Conservation (phyloP, 2,113 vertebrate species). For the Colinus virginianus region DNA sequence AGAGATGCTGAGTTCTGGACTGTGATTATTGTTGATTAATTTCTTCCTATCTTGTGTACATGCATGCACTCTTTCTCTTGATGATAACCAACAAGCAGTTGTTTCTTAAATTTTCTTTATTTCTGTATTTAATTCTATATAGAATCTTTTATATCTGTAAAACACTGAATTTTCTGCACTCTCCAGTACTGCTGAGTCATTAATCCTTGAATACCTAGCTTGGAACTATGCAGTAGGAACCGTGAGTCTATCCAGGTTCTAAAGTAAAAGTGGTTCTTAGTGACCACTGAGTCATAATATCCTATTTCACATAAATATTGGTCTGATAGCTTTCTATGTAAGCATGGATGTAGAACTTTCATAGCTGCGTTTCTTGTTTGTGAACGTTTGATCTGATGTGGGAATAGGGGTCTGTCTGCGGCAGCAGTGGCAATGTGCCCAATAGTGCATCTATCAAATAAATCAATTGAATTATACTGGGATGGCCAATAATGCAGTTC, state of each 20-base stretch:
- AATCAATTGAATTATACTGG: background rate
- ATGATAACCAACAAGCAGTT: background rate
- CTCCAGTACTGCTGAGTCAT: background rate
- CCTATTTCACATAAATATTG: background rate
- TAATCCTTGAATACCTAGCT: rapidly evolving
- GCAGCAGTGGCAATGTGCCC: background rate
- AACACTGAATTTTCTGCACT: background rate
- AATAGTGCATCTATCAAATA: background rate
- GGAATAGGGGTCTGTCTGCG: background rate
- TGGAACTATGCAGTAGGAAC: background rate
- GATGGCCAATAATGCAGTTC: background rate
- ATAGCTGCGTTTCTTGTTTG: background rate
- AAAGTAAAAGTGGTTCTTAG: background rate
- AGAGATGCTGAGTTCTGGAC: background rate
- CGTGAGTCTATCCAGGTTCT: background rate
- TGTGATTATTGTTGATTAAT: background rate
- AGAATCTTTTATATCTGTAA: background rate
- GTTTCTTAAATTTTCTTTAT: background rate
- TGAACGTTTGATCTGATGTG: background rate
- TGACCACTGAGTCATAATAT: background rate
- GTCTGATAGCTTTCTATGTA: background rate
- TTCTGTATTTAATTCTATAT: background rate
- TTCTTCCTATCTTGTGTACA: background rate
- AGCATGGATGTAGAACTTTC: background rate
- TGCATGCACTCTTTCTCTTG: background rate